These are phyloP conservation scores for Leptopilina myrica DNA, from an alignment of 2,888 invertebrate genomes.

Conservation along the genomic window DNA sequence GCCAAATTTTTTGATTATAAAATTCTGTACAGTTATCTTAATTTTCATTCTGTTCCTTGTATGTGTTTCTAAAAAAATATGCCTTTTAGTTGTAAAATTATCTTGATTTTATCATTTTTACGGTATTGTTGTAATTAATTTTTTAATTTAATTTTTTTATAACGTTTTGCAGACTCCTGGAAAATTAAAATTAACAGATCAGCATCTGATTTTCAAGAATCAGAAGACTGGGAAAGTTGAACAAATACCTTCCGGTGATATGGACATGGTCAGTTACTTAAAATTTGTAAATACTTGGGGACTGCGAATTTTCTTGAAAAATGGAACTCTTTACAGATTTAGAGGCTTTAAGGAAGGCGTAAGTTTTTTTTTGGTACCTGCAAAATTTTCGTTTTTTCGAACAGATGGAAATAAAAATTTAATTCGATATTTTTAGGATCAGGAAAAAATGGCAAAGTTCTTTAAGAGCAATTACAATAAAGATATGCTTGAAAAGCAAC, in stretches of 20 bases:
- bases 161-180: conserved; percentile 86
- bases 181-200: conserved; percentile 93
- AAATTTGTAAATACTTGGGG: conserved; percentile 92
- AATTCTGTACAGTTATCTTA: background rate
- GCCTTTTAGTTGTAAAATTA: conserved; percentile 32
- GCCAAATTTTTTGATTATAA: conserved; percentile 9
- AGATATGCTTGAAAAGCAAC: conserved; percentile 93
- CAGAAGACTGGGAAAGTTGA: conserved; percentile 97
- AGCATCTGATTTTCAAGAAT: conserved; percentile 94
- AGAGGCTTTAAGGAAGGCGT: conserved; percentile 95
- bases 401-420: no score
- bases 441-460: conserved; percentile 94
- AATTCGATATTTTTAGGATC: conserved; percentile 81
- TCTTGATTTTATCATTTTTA: no score
- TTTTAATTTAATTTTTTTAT: conserved; percentile 18
- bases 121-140: no score
- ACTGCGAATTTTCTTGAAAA: conserved; percentile 91
- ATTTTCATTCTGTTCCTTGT: conserved; percentile 28
- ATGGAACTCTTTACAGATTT: conserved; percentile 93
- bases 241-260: conserved; percentile 89
- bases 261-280: conserved; percentile 94
- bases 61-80: conserved; percentile 33
- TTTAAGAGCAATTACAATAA: conserved; percentile 89
- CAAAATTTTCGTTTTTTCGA: no score
- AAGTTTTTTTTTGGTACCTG: conserved; percentile 63